A percentile compares a stretch with the other conserved stretches of the same genome.
Conservation (phyloP, 1,140 invertebrate genomes). For the Bombyx mori region ASM3026992v2 NC_085107.1:13966501-13967000, state of each 20-base stretch:
- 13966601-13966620: not conserved
- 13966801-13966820: not conserved
- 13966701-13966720: constrained; percentile 36
- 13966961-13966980: not conserved
- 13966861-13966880: not conserved
- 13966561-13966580: not conserved
- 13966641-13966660: constrained; percentile 18
- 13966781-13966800: not conserved
- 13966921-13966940: not conserved
- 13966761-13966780: not conserved
- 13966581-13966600: not conserved
- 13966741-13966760: not conserved
- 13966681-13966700: constrained; percentile 37
- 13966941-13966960: not conserved
- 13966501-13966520: too few species aligned
- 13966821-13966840: not conserved
- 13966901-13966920: not conserved
- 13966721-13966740: constrained; percentile 18
- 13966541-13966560: not conserved
- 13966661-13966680: constrained; percentile 10
- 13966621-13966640: constrained; percentile 1
- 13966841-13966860: not conserved
- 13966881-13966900: not conserved
- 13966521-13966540: constrained; percentile 1
- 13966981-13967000: constrained; percentile 58